A percentile compares a stretch with the other conserved stretches of the same genome.
Conservation (phyloP, 2,113 vertebrate species). For the Pimephales promelas region DNA sequence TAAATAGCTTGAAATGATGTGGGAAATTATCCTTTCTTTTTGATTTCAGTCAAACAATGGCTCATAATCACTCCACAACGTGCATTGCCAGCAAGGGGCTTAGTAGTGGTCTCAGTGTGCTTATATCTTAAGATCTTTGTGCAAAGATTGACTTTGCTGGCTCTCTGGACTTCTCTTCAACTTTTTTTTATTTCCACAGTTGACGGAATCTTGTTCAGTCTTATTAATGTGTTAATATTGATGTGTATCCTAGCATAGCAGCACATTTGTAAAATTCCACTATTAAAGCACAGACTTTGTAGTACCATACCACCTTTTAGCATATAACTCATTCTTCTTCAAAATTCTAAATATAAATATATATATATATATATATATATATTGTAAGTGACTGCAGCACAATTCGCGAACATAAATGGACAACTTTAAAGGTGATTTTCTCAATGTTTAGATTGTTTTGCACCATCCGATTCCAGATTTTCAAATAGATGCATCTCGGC, state of each 20-base stretch:
- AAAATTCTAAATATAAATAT: too few species aligned
- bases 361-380: too few species aligned
- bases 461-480: too few species aligned
- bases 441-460: too few species aligned
- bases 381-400: too few species aligned
- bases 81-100: neutral
- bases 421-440: too few species aligned
- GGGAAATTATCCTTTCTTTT: neutral
- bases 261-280: too few species aligned
- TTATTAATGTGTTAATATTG: neutral
- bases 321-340: too few species aligned
- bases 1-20: neutral
- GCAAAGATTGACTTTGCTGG: neutral
- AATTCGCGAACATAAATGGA: too few species aligned
- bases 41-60: neutral
- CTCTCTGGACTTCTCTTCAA: neutral
- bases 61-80: neutral
- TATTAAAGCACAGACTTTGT: too few species aligned
- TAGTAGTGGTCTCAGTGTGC: neutral
- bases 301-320: too few species aligned
- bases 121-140: neutral
- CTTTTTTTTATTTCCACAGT: neutral
- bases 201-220: neutral
- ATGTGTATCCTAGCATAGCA: neutral
- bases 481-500: too few species aligned